A percentile compares a stretch with the other conserved stretches of the same genome.
Conservation (phyloP, 2,113 vertebrate genomes). For the Malurus alboscapulatus region DNA sequence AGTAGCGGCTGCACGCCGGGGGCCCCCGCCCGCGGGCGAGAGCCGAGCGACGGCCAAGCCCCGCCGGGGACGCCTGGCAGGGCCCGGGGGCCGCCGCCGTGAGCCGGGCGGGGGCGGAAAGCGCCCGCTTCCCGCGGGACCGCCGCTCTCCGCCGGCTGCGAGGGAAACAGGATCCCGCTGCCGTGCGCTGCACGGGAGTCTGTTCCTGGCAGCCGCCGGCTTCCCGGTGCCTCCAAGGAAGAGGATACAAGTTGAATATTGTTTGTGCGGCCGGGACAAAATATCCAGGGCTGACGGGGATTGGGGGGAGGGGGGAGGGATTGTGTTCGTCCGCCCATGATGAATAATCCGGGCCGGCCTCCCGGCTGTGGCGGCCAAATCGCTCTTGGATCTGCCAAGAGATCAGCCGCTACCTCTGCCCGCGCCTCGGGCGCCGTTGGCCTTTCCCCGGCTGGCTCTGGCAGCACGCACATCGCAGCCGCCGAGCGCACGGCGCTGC, state of each 20-base stretch:
- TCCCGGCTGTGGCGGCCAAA: constrained; percentile 1
- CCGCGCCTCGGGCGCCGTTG: constrained; percentile 27
- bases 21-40: neutral
- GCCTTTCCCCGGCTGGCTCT: constrained; percentile 4
- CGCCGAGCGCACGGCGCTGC: neutral
- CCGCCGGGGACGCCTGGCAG: neutral
- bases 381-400: neutral
- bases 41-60: neutral
- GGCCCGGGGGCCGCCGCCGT: neutral
- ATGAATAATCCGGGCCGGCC: constrained; percentile 28
- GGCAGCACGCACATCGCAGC: neutral
- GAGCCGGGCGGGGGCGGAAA: neutral
- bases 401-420: constrained; percentile 20
- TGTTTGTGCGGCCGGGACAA: constrained; percentile 3
- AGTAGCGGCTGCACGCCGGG: neutral
- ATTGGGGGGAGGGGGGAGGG: neutral
- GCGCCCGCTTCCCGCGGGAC: neutral
- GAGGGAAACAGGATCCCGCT: neutral
- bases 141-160: neutral
- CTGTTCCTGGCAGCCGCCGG: constrained; percentile 11
- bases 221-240: constrained; percentile 19
- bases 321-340: neutral
- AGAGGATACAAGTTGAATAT: constrained; percentile 9
- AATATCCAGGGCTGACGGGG: neutral
- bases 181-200: neutral